Conservation (phyloP, 2,888 invertebrate species). For the Drosophila conformis region DNA sequence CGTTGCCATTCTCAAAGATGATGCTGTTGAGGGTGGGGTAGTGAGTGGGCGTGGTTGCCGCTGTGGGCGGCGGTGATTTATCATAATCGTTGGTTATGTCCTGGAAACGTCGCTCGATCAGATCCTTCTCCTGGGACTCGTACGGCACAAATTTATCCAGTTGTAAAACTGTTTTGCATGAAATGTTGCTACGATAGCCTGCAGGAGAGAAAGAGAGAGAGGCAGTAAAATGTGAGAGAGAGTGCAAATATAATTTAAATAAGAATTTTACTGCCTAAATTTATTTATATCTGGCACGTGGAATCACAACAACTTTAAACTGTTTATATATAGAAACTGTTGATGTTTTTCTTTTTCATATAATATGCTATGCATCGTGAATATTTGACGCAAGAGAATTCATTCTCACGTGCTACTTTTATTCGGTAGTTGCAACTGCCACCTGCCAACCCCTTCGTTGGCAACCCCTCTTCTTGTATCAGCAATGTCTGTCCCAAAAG, state of each 20-base stretch:
- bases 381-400: conserved; percentile 31
- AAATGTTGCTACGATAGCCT: conserved; percentile 84
- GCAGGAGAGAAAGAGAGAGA: background rate
- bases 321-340: conserved; percentile 13
- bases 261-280: background rate
- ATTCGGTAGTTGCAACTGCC: conserved; percentile 37
- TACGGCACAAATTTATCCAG: conserved; percentile 84
- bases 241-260: background rate
- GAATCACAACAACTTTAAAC: conserved; percentile 16
- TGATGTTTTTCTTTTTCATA: conserved; percentile 9
- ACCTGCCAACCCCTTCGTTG: conserved; percentile 4
- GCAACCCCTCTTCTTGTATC: conserved; percentile 1
- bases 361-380: conserved; percentile 1
- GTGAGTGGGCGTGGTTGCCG: conserved; percentile 70
- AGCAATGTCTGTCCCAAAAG: conserved; percentile 12
- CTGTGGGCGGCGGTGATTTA: conserved; percentile 81
- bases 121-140: conserved; percentile 80
- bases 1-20: conserved; percentile 77
- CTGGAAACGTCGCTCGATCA: conserved; percentile 83
- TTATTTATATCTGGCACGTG: conserved; percentile 17
- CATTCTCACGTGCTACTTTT: conserved; percentile 71
- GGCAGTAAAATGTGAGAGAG: background rate
- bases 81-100: conserved; percentile 84
- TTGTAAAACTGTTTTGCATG: conserved; percentile 84
- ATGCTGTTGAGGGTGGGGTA: conserved; percentile 80